Percentiles rank a stretch among this genome's conserved stretches.
Conservation (phyloP, 2,797 vertebrate species). For the Gouania willdenowi region DNA sequence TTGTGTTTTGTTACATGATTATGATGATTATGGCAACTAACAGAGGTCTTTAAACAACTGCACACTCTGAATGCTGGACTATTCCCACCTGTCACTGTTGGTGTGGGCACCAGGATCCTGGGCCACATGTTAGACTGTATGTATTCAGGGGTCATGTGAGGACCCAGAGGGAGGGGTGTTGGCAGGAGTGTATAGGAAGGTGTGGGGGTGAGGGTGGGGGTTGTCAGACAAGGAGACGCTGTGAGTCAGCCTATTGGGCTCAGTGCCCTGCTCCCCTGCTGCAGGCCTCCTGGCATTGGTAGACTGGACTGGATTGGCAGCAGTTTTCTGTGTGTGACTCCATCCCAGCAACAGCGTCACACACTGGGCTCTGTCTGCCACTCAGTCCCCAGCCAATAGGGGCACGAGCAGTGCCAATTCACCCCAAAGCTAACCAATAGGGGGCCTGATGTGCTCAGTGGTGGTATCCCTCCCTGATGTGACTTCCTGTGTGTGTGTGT, state of each 20-base stretch:
- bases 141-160: slow-evolving; percentile 20
- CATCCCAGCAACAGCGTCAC: slow-evolving; percentile 70
- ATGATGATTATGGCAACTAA: too few species aligned
- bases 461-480: slow-evolving; percentile 54
- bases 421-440: slow-evolving; percentile 52
- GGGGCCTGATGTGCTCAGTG: slow-evolving; percentile 6
- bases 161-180: slow-evolving; percentile 5
- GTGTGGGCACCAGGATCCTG: background rate
- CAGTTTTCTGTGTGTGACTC: slow-evolving; percentile 46
- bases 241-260: slow-evolving; percentile 41
- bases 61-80: background rate
- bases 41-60: too few species aligned
- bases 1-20: too few species aligned
- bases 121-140: slow-evolving; percentile 7
- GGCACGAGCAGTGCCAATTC: slow-evolving; percentile 25
- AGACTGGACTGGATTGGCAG: slow-evolving; percentile 42
- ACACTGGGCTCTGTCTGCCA: slow-evolving; percentile 45
- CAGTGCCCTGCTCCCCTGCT: slow-evolving; percentile 32
- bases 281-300: slow-evolving; percentile 42
- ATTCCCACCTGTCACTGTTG: background rate
- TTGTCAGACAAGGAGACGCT: slow-evolving; percentile 33
- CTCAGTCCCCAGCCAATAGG: slow-evolving; percentile 46
- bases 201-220: background rate
- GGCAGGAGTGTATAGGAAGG: slow-evolving; percentile 1
- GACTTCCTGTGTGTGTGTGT: slow-evolving; percentile 39